Evolutionary conservation across 1,140 invertebrate genomes (phyloP).

Genomic region (Orius insidiosus): DNA sequence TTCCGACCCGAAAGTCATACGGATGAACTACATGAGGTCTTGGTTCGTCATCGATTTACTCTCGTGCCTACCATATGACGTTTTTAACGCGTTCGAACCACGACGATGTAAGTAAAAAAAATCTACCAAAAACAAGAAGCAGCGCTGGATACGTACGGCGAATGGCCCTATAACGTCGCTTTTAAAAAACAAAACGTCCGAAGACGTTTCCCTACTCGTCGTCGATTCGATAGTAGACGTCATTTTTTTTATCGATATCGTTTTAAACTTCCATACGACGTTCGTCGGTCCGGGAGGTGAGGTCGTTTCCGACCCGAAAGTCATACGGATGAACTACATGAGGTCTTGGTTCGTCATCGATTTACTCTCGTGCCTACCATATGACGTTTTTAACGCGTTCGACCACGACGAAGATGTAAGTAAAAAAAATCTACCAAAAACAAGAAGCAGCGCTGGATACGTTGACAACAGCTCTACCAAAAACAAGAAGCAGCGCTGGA

Average conservation of each 20-base stretch:
- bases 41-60: constrained; percentile 99
- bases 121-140: no score
- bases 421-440: constrained; percentile 24
- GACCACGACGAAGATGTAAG: constrained; percentile 96
- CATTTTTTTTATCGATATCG: constrained; percentile 99
- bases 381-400: constrained; percentile 99
- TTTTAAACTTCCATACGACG: constrained; percentile 99
- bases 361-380: constrained; percentile 94
- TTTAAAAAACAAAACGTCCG: constrained; percentile 99
- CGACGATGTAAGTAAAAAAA: constrained; percentile 68
- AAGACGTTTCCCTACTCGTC: constrained; percentile 90
- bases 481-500: constrained; percentile 14
- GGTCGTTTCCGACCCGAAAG: constrained; percentile 94
- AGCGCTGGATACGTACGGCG: constrained; percentile 44
- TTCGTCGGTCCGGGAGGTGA: constrained; percentile 97
- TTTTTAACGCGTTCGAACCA: constrained; percentile 99
- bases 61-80: constrained; percentile 98
- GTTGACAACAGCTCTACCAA: constrained; percentile 7
- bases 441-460: constrained; percentile 13
- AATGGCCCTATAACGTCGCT: constrained; percentile 99
- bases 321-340: constrained; percentile 95
- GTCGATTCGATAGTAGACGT: constrained; percentile 99
- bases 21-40: constrained; percentile 97
- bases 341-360: constrained; percentile 99
- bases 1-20: constrained; percentile 90